Conservation (phyloP, 2,797 vertebrate species). For the Pangasius mekongensis region DNA sequence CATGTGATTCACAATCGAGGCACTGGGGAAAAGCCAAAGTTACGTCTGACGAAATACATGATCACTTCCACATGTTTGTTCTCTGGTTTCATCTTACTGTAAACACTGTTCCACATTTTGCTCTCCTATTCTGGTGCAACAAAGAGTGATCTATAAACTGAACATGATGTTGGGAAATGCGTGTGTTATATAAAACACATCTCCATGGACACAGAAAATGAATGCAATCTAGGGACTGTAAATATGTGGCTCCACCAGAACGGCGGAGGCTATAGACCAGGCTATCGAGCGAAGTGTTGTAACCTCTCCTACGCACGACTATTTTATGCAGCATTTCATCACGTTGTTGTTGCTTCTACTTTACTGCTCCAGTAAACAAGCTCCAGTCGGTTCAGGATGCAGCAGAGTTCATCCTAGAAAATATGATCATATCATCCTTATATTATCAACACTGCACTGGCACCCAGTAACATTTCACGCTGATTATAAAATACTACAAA, state of each 20-base stretch:
- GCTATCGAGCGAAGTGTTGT: slow-evolving; percentile 13
- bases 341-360: neutral
- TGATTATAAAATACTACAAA: neutral
- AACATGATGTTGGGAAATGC: neutral
- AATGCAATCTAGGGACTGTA: neutral
- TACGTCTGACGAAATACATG: slow-evolving; percentile 17
- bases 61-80: slow-evolving; percentile 16
- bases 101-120: slow-evolving; percentile 20
- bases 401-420: too few species aligned
- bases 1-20: neutral
- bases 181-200: slow-evolving; percentile 1
- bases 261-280: neutral
- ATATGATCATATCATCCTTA: neutral
- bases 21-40: neutral
- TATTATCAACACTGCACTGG: neutral
- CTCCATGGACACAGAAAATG: neutral
- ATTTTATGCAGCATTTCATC: slow-evolving; percentile 11
- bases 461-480: neutral
- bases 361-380: neutral
- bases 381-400: too few species aligned
- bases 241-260: slow-evolving; percentile 8
- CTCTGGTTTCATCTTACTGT: slow-evolving; percentile 11
- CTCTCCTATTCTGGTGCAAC: neutral
- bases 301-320: slow-evolving; percentile 15
- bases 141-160: slow-evolving; percentile 3